phyloP scores from a whole-genome alignment of 2,797 vertebrate species.

The Pogoniulus pusillus region DNA sequence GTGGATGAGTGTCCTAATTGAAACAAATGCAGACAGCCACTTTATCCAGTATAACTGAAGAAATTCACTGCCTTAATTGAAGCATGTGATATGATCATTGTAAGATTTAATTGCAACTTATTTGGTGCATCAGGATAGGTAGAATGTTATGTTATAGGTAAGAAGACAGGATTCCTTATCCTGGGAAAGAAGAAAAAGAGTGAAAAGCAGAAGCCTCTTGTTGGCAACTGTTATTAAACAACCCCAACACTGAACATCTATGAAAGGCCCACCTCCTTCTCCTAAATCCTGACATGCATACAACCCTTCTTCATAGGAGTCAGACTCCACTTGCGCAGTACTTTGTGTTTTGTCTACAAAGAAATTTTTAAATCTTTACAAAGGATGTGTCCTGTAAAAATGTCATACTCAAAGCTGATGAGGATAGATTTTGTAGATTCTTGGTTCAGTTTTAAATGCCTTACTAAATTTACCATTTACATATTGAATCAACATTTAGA shows the following conservation, averaged over 20 bases:
- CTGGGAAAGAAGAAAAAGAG: background rate
- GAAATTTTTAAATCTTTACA: background rate
- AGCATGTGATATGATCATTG: background rate
- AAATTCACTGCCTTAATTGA: background rate
- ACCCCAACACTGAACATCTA: background rate
- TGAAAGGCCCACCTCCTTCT: background rate
- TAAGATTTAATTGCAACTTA: background rate
- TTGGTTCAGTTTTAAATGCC: background rate
- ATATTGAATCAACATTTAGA: background rate
- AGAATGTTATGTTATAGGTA: background rate
- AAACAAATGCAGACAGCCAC: background rate
- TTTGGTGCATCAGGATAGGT: background rate
- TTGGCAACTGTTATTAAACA: background rate
- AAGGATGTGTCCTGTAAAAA: background rate
- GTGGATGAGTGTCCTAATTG: background rate
- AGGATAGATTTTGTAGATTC: background rate
- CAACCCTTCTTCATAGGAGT: background rate
- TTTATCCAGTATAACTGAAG: background rate
- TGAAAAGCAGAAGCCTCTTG: background rate
- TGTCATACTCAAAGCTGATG: background rate
- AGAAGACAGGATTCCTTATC: background rate
- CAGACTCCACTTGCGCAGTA: accelerated
- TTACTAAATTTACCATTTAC: background rate
- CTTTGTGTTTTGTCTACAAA: background rate
- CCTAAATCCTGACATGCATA: accelerated